phyloP scores from a whole-genome alignment of 2,113 vertebrate genomes.

The Nerophis ophidion region DNA sequence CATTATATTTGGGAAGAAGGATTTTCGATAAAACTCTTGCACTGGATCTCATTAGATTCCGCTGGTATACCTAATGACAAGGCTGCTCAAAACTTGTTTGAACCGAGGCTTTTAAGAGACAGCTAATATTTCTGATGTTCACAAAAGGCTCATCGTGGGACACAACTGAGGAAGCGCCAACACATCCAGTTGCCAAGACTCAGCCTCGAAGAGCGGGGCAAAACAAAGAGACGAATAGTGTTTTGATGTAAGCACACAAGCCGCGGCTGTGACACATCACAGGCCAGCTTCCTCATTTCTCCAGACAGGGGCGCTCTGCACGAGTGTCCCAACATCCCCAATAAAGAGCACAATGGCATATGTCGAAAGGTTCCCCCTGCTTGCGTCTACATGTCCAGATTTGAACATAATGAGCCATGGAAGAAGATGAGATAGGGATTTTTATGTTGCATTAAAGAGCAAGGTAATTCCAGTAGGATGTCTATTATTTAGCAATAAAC shows the following conservation, averaged over 20 bases:
- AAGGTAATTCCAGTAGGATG: neutral
- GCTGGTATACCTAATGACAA: neutral
- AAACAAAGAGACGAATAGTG: conserved; percentile 68
- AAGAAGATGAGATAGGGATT: conserved; percentile 1
- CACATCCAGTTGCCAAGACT: conserved; percentile 46
- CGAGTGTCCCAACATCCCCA: conserved; percentile 43
- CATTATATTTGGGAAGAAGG: neutral
- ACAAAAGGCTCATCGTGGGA: conserved; percentile 43
- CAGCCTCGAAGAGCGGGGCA: conserved; percentile 55
- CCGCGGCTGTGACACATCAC: conserved; percentile 61
- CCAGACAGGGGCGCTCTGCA: conserved; percentile 46
- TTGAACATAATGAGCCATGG: conserved; percentile 16
- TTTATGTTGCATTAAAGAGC: neutral
- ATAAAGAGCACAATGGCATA: conserved; percentile 42
- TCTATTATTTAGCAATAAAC: neutral
- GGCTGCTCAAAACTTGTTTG: conserved; percentile 29
- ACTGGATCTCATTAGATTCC: neutral
- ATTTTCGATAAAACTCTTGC: neutral
- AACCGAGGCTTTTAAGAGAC: conserved; percentile 21
- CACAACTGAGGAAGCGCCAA: conserved; percentile 45
- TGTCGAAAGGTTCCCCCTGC: conserved; percentile 35
- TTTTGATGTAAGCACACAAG: conserved; percentile 66
- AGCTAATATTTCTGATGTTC: conserved; percentile 15
- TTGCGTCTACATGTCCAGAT: conserved; percentile 15
- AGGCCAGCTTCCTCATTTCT: conserved; percentile 60